A percentile compares a stretch with the other conserved stretches of the same genome.
Evolutionary conservation across 2,113 vertebrate genomes (phyloP).

Genomic region (Dasyurus viverrinus): DNA sequence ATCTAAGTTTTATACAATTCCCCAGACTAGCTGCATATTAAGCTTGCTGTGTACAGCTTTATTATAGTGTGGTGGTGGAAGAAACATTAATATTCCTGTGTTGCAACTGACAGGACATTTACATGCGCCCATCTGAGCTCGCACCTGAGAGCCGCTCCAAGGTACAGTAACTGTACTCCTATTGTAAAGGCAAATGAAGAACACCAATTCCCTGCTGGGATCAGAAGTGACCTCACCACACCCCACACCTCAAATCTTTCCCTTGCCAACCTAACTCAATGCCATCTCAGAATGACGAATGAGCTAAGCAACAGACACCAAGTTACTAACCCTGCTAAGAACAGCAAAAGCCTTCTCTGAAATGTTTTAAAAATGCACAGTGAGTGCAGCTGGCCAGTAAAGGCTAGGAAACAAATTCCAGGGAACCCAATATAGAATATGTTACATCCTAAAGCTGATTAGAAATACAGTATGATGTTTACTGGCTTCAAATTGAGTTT

Average conservation of each 20-base stretch:
- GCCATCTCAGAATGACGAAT: constrained; percentile 89
- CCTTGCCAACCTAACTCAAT: constrained; percentile 88
- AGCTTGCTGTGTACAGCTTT: constrained; percentile 87
- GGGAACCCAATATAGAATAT: constrained; percentile 70
- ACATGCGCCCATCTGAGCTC: constrained; percentile 90
- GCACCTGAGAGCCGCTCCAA: constrained; percentile 88
- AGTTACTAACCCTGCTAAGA: constrained; percentile 83
- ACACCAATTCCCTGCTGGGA: constrained; percentile 89
- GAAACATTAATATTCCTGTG: constrained; percentile 88
- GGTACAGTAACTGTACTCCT: constrained; percentile 84
- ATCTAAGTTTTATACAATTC: constrained; percentile 86
- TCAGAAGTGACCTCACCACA: constrained; percentile 86
- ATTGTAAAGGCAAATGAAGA: constrained; percentile 91
- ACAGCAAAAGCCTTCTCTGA: constrained; percentile 74
- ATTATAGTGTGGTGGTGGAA: constrained; percentile 82
- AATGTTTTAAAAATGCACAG: constrained; percentile 84
- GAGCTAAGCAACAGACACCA: constrained; percentile 87
- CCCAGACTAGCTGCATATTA: constrained; percentile 85
- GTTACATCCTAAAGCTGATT: constrained; percentile 78
- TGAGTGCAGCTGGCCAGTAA: constrained; percentile 80
- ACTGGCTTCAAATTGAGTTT: constrained; percentile 76
- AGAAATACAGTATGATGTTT: constrained; percentile 78
- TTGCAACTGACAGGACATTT: constrained; percentile 89
- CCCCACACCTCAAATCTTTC: constrained; percentile 85
- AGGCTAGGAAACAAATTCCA: constrained; percentile 86